A percentile compares a stretch with the other conserved stretches of the same genome.
Conservation (phyloP, 2,888 invertebrate genomes). For the Pristionchus exspectatus region DNA sequence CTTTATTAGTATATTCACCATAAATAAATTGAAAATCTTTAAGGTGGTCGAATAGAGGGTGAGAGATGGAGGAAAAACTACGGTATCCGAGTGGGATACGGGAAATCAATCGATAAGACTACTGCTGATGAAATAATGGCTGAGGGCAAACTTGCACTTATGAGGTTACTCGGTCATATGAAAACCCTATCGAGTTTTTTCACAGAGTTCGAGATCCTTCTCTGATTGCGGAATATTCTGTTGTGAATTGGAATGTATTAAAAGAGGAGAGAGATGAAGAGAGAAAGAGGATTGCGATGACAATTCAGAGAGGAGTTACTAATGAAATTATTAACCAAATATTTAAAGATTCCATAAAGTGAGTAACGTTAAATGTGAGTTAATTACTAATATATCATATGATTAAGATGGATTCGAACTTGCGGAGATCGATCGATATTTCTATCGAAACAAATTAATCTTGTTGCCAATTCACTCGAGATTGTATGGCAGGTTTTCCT, state of each 20-base stretch:
- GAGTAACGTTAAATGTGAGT: neutral
- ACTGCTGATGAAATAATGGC: constrained; percentile 31
- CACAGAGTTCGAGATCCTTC: constrained; percentile 21
- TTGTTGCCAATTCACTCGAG: constrained; percentile 45
- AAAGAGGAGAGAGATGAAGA: constrained; percentile 43
- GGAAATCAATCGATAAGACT: constrained; percentile 8
- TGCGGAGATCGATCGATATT: constrained; percentile 14
- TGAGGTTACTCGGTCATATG: constrained; percentile 14
- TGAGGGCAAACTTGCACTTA: constrained; percentile 36
- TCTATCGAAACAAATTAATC: constrained; percentile 11
- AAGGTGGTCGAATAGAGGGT: constrained; percentile 32
- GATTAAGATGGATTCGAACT: constrained; percentile 5
- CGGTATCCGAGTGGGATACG: constrained; percentile 20
- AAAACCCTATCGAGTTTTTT: neutral
- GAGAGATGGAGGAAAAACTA: constrained; percentile 45
- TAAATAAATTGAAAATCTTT: neutral
- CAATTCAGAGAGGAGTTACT: neutral
- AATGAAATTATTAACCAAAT: neutral
- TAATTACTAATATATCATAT: neutral
- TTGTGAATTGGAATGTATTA: neutral
- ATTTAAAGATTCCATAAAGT: constrained; percentile 16
- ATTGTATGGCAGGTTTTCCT: constrained; percentile 50
- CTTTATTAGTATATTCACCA: neutral
- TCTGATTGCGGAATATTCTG: neutral
- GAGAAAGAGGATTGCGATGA: neutral